Evolutionary conservation across 2,113 vertebrate species (phyloP).

Genomic region (Carlito syrichta): DNA sequence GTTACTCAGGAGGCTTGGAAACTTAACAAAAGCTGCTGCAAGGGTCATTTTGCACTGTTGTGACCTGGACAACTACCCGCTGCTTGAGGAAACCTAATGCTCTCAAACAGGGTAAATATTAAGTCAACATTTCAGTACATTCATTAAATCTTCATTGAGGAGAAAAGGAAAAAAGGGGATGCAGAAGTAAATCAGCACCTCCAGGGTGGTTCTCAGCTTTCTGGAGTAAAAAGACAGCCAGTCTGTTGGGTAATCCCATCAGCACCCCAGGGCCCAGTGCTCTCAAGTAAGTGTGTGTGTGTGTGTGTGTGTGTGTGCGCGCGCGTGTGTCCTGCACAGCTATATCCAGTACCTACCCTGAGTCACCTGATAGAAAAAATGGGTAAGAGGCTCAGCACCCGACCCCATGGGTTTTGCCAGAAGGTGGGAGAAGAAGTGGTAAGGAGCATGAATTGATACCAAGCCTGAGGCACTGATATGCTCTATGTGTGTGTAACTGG

Average conservation of each 20-base stretch:
- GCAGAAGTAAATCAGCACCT: not conserved
- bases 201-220: not conserved
- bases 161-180: not conserved
- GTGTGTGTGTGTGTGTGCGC: accelerated
- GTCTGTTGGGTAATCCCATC: not conserved
- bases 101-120: not conserved
- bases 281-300: accelerated
- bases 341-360: not conserved
- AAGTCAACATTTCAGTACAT: not conserved
- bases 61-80: not conserved
- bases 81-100: not conserved
- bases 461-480: not conserved
- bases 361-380: not conserved
- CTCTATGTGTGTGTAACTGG: not conserved
- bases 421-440: not conserved
- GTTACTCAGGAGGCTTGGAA: not conserved
- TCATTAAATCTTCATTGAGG: not conserved
- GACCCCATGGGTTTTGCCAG: not conserved
- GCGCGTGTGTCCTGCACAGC: not conserved
- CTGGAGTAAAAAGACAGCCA: not conserved
- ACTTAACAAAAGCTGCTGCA: not conserved
- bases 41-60: not conserved
- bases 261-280: not conserved
- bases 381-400: not conserved
- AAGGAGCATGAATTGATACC: not conserved